Base-by-base conservation (phyloP, 2,888 invertebrate species). In the Gnatocerus cornutus region DNA sequence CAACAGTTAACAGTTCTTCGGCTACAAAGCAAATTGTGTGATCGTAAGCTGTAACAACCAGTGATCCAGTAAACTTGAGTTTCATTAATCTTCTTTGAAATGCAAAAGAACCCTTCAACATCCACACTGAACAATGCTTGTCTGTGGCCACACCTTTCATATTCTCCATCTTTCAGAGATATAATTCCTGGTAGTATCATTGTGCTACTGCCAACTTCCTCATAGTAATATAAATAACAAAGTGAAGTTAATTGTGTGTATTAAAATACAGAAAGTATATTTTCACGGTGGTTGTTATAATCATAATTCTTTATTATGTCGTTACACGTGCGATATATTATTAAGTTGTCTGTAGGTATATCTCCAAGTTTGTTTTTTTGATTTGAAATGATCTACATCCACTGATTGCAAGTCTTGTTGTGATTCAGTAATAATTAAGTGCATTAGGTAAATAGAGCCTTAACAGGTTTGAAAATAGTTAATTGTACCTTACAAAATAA, bases 401-500 rank as follows among this genome's bases (percentile, higher is more conserved):
- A 9, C 21, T 21, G n/a, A 21, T 48, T 27, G 10, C 27, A 52
- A 29, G 13, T 12, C 37, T 45, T 41, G 16, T 41, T 21, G 16
- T 16, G 21, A 27, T 59, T 59, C 16, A 59, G 45, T 59, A 59
- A 45, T 45, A 59, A 59, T 59, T 45, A 29, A 30, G 8, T 29
- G 12, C 9, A 27, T 27, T 43, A 58, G n/a, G 46, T 46, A 61
- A 61, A 61, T 48, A 61, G 33, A 59, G 30, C 13, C n/a, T 14
- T 30, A 43, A 43, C 56, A 16, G 53, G 53, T 53, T 53, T 33
- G 27, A 39, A 37, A 55, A 53, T 33, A 55, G 53, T 53, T 37
- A 37, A 14, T 37, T 53, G 53, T 52, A 30, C 14, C 43, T 58
- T 59, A 43, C 29, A 58, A 58, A 58, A 58, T 43, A 29, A 13